Percentiles rank a stretch among this genome's conserved stretches.
Evolutionary conservation across 2,797 vertebrate genomes (phyloP).

Genomic region (Myripristis murdjan): DNA sequence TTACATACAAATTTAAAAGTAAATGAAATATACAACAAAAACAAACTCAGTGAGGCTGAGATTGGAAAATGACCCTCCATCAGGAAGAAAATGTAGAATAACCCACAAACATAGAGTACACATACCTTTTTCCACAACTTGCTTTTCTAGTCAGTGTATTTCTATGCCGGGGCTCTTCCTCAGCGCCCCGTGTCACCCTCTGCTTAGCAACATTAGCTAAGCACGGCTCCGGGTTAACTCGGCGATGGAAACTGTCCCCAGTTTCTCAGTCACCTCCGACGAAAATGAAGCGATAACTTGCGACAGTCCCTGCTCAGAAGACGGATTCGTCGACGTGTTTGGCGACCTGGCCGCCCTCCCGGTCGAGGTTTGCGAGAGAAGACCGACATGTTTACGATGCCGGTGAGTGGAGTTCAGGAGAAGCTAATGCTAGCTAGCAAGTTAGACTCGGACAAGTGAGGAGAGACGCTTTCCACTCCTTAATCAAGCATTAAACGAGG

Average conservation of each 20-base stretch:
- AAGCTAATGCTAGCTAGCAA: slow-evolving; percentile 70
- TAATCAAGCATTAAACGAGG: slow-evolving; percentile 42
- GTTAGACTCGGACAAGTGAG: slow-evolving; percentile 11
- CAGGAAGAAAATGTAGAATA: too few species aligned
- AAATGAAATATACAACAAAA: too few species aligned
- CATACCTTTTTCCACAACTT: too few species aligned
- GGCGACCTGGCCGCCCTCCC: slow-evolving; percentile 90
- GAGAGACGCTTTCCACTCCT: background rate
- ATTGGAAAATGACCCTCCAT: too few species aligned
- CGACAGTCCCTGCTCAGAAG: slow-evolving; percentile 47
- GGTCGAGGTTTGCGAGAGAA: slow-evolving; percentile 88
- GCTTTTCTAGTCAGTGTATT: slow-evolving; percentile 1
- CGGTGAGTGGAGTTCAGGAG: slow-evolving; percentile 84
- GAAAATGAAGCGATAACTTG: slow-evolving; percentile 31
- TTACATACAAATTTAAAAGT: too few species aligned
- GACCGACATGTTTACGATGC: slow-evolving; percentile 92
- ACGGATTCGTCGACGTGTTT: slow-evolving; percentile 77
- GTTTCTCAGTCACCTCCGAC: slow-evolving; percentile 27
- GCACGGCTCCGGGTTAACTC: slow-evolving; percentile 57
- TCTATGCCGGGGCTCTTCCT: slow-evolving; percentile 27
- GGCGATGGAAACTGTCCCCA: slow-evolving; percentile 66
- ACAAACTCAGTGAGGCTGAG: too few species aligned
- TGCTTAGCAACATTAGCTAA: background rate
- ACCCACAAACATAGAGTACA: too few species aligned
- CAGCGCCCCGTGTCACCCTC: slow-evolving; percentile 23